Evolutionary conservation across 2,888 invertebrate species (phyloP).

Genomic region (Carpatolechia fugitivella): DNA sequence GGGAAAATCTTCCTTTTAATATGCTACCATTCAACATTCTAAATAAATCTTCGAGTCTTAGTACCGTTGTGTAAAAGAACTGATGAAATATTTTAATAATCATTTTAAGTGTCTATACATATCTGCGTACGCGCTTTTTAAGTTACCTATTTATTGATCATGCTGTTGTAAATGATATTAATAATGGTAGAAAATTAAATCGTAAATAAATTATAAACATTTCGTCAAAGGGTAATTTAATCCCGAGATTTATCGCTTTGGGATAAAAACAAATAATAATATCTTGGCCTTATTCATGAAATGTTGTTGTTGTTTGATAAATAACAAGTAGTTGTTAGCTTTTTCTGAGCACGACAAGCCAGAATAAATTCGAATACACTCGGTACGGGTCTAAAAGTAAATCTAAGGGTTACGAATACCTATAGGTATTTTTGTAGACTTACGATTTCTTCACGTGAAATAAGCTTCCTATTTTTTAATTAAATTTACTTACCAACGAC

Average conservation of each 20-base stretch:
- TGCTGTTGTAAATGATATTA: conserved; percentile 26
- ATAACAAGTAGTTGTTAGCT: conserved; percentile 51
- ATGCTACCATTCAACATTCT: too few relatives aligned
- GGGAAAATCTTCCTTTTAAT: too few relatives aligned
- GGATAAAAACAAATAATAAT: conserved; percentile 34
- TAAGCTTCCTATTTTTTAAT: too few relatives aligned
- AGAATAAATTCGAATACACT: background rate
- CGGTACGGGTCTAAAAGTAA: too few relatives aligned
- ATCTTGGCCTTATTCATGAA: conserved; percentile 55
- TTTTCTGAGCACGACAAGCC: conserved; percentile 24
- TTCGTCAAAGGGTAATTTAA: conserved; percentile 22
- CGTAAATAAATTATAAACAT: conserved; percentile 29
- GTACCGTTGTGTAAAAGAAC: background rate
- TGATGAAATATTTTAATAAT: conserved; percentile 6
- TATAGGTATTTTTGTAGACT: too few relatives aligned
- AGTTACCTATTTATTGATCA: conserved; percentile 26
- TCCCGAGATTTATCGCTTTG: conserved; percentile 31
- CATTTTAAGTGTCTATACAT: conserved; percentile 27
- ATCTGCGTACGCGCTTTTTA: conserved; percentile 31
- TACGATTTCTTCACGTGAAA: too few relatives aligned
- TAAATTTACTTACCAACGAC: too few relatives aligned
- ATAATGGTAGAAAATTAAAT: conserved; percentile 20
- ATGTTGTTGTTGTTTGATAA: conserved; percentile 59
- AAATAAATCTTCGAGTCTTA: background rate
- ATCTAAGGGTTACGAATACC: too few relatives aligned